Evolutionary conservation across 2,888 invertebrate genomes (phyloP).

Genomic region (Tiphia femorata): DNA sequence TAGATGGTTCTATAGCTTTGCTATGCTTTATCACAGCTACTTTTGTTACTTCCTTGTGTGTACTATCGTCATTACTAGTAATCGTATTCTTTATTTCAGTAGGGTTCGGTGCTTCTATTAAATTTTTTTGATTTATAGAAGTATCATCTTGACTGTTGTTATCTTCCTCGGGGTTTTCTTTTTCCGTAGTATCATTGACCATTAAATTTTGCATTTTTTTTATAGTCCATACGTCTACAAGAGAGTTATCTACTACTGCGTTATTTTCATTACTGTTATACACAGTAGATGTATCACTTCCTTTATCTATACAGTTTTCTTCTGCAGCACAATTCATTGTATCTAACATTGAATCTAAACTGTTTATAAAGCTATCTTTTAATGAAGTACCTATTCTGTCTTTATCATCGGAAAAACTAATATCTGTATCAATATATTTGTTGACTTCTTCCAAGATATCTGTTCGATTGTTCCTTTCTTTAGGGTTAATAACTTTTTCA

Average conservation of each 20-base stretch:
- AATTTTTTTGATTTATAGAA: not conserved
- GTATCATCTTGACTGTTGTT: too few species aligned
- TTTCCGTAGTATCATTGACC: not conserved
- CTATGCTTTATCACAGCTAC: too few species aligned
- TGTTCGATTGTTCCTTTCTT: not conserved
- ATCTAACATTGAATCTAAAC: too few species aligned
- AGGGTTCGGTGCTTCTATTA: not conserved
- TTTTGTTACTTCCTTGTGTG: too few species aligned
- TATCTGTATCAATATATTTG: not conserved
- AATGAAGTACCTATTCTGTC: too few species aligned
- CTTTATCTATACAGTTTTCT: too few species aligned
- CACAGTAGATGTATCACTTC: not conserved
- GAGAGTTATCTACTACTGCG: conserved; percentile 11
- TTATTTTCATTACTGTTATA: not conserved
- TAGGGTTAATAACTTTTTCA: not conserved
- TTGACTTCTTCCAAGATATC: not conserved
- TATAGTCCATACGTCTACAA: conserved; percentile 25
- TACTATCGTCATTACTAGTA: too few species aligned
- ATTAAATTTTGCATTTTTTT: not conserved
- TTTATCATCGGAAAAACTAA: not conserved
- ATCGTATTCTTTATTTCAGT: not conserved
- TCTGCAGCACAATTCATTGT: too few species aligned
- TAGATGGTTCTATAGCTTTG: not conserved
- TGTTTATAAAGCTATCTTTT: too few species aligned
- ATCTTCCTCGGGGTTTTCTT: not conserved